Evolutionary conservation across 2,113 vertebrate genomes (phyloP).

Genomic region (Theristicus caerulescens): DNA sequence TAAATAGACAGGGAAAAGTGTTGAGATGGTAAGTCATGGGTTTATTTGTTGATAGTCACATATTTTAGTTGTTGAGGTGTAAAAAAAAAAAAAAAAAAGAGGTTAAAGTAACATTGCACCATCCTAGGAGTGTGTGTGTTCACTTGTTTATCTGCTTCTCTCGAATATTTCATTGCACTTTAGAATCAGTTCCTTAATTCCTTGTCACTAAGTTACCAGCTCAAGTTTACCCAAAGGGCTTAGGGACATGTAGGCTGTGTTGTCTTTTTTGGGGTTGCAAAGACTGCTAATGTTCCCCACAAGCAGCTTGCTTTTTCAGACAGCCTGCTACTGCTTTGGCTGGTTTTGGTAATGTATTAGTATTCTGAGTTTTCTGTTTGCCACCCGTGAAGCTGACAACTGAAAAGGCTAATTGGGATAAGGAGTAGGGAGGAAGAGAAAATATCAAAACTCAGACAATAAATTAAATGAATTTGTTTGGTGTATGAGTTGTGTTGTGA

Average conservation of each 20-base stretch:
- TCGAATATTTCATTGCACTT: background rate
- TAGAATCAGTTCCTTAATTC: background rate
- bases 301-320: background rate
- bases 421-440: background rate
- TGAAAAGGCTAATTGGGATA: conserved; percentile 28
- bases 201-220: background rate
- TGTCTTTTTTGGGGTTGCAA: background rate
- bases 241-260: background rate
- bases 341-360: background rate
- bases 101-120: background rate
- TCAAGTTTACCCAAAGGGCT: background rate
- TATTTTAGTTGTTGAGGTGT: background rate
- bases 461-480: background rate
- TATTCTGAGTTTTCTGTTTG: background rate
- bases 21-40: background rate
- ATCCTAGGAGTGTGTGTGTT: background rate
- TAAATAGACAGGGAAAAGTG: background rate
- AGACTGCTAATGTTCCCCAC: background rate
- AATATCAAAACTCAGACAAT: background rate
- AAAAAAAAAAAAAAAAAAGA: background rate
- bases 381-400: background rate
- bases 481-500: background rate
- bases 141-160: background rate
- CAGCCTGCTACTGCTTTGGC: background rate
- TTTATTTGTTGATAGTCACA: background rate